phyloP scores from a whole-genome alignment of 2,113 vertebrate species.

The Oreochromis tanganicae region DNA sequence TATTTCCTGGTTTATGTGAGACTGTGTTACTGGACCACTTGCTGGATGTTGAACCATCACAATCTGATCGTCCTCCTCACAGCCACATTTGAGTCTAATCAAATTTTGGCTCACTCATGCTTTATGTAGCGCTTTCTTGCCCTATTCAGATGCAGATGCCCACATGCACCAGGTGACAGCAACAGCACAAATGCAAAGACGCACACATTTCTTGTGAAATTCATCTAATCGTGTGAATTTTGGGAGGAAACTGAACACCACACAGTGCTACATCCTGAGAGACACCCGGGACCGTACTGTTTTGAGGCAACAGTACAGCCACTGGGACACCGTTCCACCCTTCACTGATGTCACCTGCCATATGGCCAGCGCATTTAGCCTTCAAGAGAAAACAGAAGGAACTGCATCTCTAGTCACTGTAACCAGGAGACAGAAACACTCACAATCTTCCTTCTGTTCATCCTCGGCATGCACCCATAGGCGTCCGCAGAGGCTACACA shows the following conservation, averaged over 20 bases:
- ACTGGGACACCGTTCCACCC: neutral
- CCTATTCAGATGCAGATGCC: neutral
- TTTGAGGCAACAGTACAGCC: neutral
- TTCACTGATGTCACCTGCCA: constrained; percentile 24
- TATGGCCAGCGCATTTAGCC: neutral
- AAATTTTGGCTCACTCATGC: neutral
- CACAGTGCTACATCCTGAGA: neutral
- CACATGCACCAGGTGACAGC: neutral
- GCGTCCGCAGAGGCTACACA: neutral
- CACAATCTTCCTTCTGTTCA: neutral
- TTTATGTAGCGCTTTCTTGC: neutral
- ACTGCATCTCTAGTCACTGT: neutral
- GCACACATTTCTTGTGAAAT: neutral
- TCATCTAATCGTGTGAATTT: neutral
- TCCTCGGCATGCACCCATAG: neutral
- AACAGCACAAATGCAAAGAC: neutral
- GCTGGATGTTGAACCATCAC: neutral
- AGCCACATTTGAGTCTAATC: neutral
- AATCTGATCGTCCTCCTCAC: neutral
- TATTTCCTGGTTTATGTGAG: neutral
- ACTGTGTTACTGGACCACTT: neutral
- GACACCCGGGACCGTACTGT: neutral
- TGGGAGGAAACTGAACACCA: neutral
- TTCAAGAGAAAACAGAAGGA: neutral
- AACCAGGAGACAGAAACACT: constrained; percentile 30